Percentiles rank a stretch among this genome's conserved stretches.
Conservation (phyloP, 2,113 vertebrate species). For the Pachyramphus minor region DNA sequence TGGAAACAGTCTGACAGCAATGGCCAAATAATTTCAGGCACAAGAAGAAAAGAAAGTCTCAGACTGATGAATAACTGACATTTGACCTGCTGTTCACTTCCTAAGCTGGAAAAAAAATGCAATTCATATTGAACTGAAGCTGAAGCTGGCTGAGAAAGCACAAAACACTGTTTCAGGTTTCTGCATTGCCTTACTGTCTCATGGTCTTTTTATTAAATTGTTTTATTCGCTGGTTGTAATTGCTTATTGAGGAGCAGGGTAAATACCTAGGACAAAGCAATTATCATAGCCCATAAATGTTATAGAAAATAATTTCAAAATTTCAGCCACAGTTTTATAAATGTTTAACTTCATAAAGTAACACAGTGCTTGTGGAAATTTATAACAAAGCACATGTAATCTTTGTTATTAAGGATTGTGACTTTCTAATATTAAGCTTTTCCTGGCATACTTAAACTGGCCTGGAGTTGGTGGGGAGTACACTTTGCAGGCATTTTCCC, state of each 20-base stretch:
- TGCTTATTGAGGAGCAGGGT: neutral
- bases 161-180: neutral
- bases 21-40: constrained; percentile 44
- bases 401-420: neutral
- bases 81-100: constrained; percentile 52
- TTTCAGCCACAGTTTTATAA: no score
- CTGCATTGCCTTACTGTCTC: neutral
- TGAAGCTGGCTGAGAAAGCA: constrained; percentile 13
- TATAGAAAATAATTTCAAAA: neutral
- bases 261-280: neutral
- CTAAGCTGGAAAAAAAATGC: constrained; percentile 19
- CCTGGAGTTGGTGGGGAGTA: neutral
- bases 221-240: neutral
- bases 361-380: neutral
- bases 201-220: neutral
- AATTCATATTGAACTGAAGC: neutral
- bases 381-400: neutral
- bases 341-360: neutral
- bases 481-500: neutral
- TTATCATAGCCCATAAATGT: neutral
- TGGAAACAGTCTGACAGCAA: constrained; percentile 12
- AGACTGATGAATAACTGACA: constrained; percentile 39
- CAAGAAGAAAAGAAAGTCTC: constrained; percentile 54
- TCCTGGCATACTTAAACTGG: neutral
- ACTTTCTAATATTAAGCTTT: neutral